These are phyloP conservation scores for Eulemur macaco DNA, from an alignment of 2,113 vertebrate genomes.

Conservation along the genomic window DNA sequence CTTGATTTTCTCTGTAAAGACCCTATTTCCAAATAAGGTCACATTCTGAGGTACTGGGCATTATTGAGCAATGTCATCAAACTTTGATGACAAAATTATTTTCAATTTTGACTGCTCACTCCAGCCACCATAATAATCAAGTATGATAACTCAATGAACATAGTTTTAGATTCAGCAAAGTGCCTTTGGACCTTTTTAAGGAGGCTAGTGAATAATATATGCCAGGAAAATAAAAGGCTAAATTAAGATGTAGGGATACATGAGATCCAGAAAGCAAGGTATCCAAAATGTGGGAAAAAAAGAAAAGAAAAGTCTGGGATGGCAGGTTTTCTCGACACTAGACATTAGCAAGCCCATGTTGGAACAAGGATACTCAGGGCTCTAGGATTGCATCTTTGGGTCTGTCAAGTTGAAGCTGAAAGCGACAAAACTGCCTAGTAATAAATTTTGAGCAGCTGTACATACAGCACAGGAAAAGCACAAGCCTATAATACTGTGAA, in stretches of 20 bases:
- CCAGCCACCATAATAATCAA: not conserved
- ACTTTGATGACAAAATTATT: conserved; percentile 11
- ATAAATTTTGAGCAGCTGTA: not conserved
- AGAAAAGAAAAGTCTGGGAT: not conserved
- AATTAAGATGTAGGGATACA: not conserved
- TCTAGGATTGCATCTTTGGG: not conserved
- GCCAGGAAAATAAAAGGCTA: not conserved
- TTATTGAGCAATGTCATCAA: not conserved
- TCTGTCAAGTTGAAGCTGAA: not conserved
- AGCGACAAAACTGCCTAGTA: not conserved
- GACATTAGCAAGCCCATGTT: not conserved
- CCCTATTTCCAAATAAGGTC: not conserved
- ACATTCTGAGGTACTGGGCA: not conserved
- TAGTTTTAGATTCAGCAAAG: not conserved
- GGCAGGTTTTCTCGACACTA: not conserved
- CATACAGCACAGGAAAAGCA: not conserved
- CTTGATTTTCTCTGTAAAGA: not conserved
- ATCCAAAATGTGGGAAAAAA: not conserved
- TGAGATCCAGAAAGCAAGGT: not conserved
- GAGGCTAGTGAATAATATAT: not conserved
- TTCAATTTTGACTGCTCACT: not conserved
- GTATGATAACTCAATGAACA: not conserved
- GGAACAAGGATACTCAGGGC: not conserved
- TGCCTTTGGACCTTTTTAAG: not conserved
- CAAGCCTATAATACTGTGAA: not conserved